Evolutionary conservation across 2,797 vertebrate species (phyloP), one percentile per base, ranked within the genome.

Genomic region (Onychomys torridus): DNA sequence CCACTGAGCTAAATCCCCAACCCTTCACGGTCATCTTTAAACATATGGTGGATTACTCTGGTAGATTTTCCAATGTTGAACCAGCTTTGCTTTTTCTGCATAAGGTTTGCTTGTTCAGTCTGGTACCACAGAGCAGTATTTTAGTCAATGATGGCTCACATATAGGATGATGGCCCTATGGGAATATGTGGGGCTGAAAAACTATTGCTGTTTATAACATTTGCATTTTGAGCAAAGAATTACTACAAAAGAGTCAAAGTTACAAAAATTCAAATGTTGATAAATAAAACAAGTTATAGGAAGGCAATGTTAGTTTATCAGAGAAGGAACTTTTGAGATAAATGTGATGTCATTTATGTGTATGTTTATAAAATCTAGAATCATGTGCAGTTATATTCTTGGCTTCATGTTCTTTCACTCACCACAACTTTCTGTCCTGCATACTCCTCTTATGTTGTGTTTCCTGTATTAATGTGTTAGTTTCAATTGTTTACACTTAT

Each of bases 1-100:
- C n/a, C n/a, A n/a, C n/a, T n/a, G n/a, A n/a, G n/a, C n/a, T n/a
- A n/a, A n/a, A n/a, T n/a, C n/a, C n/a, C n/a, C n/a, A n/a, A n/a
- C n/a, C n/a, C 76, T 34, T 90, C 29, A 81, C 71, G 49, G 85
- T 90, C 3, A 17, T 40, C 14, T 81, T 34, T 73, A 73, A 40
- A 83, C 65, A 65, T 43, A 65, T 23, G 32, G 19, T 89, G 34
- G 71, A 55, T 96, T 93, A 73, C 43, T 78, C 16, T 75, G 43
- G 73, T 76, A 23, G 9, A 17, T 96, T 94, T 97, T 89, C 76
- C 85, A 91, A 32, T 75, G 7, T 81, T 86, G 83, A 89, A 46
- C 34, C 63, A 25, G 81, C 61, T 86, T 92, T 88, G 59, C 52
- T 25, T 96, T 89, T 5, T 71, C 57, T 13, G 27, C 6, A 43